Conservation (phyloP, 35 echinoderm and acorn worm genomes). For the Heliocidaris tuberculata region DNA sequence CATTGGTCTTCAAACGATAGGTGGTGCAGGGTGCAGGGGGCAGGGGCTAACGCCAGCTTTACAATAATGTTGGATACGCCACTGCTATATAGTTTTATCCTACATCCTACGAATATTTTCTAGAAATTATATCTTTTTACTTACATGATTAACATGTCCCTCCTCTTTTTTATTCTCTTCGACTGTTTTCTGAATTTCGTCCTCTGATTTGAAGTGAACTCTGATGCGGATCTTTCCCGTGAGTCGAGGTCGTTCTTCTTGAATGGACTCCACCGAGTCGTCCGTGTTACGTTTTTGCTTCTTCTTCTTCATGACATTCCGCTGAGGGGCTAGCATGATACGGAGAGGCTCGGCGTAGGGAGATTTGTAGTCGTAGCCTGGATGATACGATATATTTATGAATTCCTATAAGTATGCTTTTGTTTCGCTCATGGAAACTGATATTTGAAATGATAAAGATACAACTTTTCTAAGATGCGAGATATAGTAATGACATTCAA, state of each 20-base stretch:
- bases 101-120: too few relatives aligned
- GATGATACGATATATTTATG: too few relatives aligned
- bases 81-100: too few relatives aligned
- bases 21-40: too few relatives aligned
- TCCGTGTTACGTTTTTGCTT: not conserved
- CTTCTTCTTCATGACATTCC: constrained; percentile 38
- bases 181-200: not conserved
- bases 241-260: constrained; percentile 41
- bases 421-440: not conserved
- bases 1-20: too few relatives aligned
- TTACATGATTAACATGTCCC: not conserved
- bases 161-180: constrained; percentile 38
- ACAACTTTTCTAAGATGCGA: not conserved
- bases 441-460: not conserved
- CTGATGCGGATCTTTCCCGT: constrained; percentile 78
- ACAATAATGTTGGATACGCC: too few relatives aligned
- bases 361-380: constrained; percentile 77
- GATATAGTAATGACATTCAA: not conserved
- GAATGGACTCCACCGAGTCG: not conserved
- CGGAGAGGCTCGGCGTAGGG: constrained; percentile 92
- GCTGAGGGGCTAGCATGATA: constrained; percentile 64
- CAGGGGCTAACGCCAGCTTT: too few relatives aligned
- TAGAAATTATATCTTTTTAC: not conserved
- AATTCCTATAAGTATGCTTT: not conserved
- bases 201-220: constrained; percentile 52